A percentile compares a stretch with the other conserved stretches of the same genome.
Evolutionary conservation across 2,113 vertebrate species (phyloP).

Genomic region (Anser cygnoides): DNA sequence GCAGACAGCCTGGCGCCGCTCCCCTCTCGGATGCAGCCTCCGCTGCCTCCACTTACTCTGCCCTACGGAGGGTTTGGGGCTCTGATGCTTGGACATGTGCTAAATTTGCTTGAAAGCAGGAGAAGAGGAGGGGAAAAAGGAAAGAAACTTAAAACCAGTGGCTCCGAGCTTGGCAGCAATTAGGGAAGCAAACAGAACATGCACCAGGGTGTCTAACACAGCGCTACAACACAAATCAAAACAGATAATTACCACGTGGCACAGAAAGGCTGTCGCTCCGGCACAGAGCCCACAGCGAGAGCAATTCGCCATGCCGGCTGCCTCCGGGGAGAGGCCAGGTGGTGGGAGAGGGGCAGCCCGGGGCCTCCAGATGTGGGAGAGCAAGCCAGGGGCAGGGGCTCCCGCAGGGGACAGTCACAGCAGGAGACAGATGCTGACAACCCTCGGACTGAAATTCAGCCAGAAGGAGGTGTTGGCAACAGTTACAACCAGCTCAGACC

Average conservation of each 20-base stretch:
- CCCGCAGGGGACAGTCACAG: neutral
- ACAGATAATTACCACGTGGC: neutral
- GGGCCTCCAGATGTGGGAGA: neutral
- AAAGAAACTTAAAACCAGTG: neutral
- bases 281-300: neutral
- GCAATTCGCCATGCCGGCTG: accelerated
- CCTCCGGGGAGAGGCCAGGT: neutral
- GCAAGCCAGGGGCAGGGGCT: neutral
- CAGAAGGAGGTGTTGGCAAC: neutral
- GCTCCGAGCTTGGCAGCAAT: neutral
- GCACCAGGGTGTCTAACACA: neutral
- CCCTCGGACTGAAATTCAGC: neutral
- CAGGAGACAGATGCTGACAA: conserved; percentile 25
- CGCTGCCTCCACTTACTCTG: neutral
- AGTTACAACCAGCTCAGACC: neutral
- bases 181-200: neutral
- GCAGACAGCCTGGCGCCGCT: conserved; percentile 44
- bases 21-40: neutral
- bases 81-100: neutral
- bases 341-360: neutral
- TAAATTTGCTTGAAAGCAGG: neutral
- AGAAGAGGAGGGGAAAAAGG: neutral
- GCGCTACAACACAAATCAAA: neutral
- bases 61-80: neutral
- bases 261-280: neutral